phyloP scores from a whole-genome alignment of 2,888 invertebrate species.

The Cybosia mesomella region DNA sequence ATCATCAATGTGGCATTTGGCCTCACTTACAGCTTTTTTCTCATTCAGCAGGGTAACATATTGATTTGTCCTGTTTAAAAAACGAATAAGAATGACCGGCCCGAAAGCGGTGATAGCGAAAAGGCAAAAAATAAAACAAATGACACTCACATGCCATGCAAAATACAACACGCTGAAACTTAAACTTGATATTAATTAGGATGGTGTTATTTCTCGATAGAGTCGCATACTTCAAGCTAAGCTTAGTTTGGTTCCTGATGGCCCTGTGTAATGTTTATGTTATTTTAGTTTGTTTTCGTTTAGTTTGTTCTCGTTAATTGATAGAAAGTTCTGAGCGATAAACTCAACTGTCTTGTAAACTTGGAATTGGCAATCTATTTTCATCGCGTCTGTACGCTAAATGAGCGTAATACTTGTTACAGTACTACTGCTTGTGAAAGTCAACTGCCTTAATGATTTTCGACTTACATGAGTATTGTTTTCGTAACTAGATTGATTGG shows the following conservation, averaged over 20 bases:
- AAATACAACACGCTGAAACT: background rate
- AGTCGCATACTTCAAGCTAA: no score
- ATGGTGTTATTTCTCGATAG: background rate
- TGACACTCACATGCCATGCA: background rate
- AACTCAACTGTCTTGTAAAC: background rate
- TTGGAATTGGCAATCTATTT: background rate
- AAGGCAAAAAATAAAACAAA: no score
- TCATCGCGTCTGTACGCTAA: conserved; percentile 33
- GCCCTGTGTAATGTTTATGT: no score
- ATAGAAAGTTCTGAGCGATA: background rate
- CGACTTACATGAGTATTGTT: conserved; percentile 41
- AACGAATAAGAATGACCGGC: no score
- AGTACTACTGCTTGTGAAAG: conserved; percentile 40
- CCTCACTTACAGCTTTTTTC: background rate
- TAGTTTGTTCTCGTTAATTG: background rate
- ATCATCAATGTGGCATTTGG: background rate
- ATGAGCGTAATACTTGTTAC: conserved; percentile 25
- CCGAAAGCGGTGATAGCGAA: background rate
- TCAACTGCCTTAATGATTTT: conserved; percentile 42
- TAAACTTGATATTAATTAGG: background rate
- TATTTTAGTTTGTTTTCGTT: no score
- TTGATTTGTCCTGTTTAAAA: no score
- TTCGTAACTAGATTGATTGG: conserved; percentile 48
- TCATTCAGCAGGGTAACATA: background rate
- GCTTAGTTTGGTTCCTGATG: background rate